These are phyloP conservation scores for Beris chalybata DNA, from an alignment of 2,888 invertebrate genomes.

Conservation along the genomic window DNA sequence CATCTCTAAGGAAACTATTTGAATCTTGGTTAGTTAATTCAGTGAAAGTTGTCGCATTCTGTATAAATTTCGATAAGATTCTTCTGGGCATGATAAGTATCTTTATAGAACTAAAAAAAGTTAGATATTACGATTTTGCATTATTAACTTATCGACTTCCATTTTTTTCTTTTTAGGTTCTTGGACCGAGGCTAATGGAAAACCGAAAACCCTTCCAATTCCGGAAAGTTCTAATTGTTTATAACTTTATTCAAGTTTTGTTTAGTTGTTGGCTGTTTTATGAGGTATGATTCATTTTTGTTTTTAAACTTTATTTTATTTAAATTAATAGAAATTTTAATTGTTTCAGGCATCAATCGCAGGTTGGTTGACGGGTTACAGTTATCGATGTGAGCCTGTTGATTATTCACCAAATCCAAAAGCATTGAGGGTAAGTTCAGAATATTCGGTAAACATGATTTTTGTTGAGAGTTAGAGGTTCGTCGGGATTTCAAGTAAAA, in stretches of 20 bases:
- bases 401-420: slow-evolving; percentile 71
- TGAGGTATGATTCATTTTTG: slow-evolving; percentile 51
- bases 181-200: slow-evolving; percentile 83
- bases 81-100: background rate
- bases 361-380: slow-evolving; percentile 76
- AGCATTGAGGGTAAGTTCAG: slow-evolving; percentile 67
- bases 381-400: slow-evolving; percentile 76
- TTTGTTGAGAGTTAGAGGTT: no score
- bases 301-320: slow-evolving; percentile 20
- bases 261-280: slow-evolving; percentile 61
- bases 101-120: no score
- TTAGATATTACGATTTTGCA: no score
- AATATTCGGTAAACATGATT: no score
- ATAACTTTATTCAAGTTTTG: slow-evolving; percentile 76
- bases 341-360: slow-evolving; percentile 57
- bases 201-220: slow-evolving; percentile 81
- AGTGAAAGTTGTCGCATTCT: slow-evolving; percentile 3
- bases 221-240: slow-evolving; percentile 72
- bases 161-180: slow-evolving; percentile 56
- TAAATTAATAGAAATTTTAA: slow-evolving; percentile 2
- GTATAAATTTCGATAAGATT: background rate
- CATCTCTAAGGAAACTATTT: background rate
- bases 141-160: no score
- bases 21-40: background rate
- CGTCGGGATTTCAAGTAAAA: no score